Conservation (phyloP, 1,140 invertebrate species). For the Paraescarpia echinospica region DNA sequence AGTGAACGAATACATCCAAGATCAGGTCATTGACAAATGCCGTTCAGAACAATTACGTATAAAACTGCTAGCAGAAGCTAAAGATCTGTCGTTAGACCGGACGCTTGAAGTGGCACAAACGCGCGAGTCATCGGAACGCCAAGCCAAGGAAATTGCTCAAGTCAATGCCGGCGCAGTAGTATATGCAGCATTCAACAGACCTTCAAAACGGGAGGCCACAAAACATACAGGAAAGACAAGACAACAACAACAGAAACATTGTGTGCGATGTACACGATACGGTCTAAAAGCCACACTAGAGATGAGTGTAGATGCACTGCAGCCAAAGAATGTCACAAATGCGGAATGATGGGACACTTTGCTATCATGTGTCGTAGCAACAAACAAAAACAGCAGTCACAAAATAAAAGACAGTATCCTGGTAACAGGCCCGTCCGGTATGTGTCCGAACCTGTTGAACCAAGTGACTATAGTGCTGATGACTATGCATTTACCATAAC, state of each 20-base stretch:
- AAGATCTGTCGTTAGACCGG: constrained; percentile 24
- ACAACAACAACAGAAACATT: neutral
- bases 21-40: constrained; percentile 36
- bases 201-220: neutral
- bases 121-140: constrained; percentile 28
- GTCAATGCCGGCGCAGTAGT: neutral
- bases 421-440: neutral
- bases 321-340: neutral
- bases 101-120: constrained; percentile 23
- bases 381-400: too few species aligned
- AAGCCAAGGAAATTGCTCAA: constrained; percentile 16
- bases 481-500: neutral
- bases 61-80: constrained; percentile 28
- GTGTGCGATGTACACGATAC: neutral
- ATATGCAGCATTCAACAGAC: neutral
- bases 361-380: too few species aligned
- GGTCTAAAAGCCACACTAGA: neutral
- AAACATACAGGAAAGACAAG: neutral
- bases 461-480: neutral
- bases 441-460: neutral
- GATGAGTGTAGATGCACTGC: neutral
- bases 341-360: too few species aligned
- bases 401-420: too few species aligned
- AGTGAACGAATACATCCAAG: constrained; percentile 28
- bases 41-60: constrained; percentile 22